A percentile compares a stretch with the other conserved stretches of the same genome.
These are phyloP conservation scores for Meandrusa payeni DNA, from an alignment of 2,888 invertebrate species.

Conservation along the genomic window DNA sequence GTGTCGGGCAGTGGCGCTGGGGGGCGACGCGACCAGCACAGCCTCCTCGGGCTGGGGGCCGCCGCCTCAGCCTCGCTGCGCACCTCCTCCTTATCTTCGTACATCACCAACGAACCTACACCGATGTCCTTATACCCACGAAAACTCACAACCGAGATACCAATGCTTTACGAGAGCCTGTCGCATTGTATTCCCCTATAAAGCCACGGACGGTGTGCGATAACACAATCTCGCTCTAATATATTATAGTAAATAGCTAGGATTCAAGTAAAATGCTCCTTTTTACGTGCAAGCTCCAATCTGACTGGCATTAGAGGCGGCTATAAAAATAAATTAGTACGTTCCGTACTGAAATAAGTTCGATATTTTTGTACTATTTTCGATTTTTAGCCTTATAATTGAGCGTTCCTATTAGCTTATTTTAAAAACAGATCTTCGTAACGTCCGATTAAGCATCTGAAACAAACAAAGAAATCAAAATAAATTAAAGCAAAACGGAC, in stretches of 20 bases:
- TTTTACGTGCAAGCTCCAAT: slow-evolving; percentile 30
- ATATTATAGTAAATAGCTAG: slow-evolving; percentile 59
- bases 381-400: slow-evolving; percentile 36
- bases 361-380: slow-evolving; percentile 69
- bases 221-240: slow-evolving; percentile 61
- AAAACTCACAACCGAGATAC: slow-evolving; percentile 71
- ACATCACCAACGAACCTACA: slow-evolving; percentile 55
- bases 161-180: slow-evolving; percentile 71
- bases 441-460: slow-evolving; percentile 78
- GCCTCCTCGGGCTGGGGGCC: slow-evolving; percentile 55
- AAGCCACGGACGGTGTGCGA: slow-evolving; percentile 48
- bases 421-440: slow-evolving; percentile 47
- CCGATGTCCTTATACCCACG: slow-evolving; percentile 50
- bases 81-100: slow-evolving; percentile 73
- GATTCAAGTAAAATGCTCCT: slow-evolving; percentile 38
- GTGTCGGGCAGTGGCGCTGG: slow-evolving; percentile 83
- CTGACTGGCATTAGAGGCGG: slow-evolving; percentile 30
- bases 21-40: slow-evolving; percentile 67
- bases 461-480: slow-evolving; percentile 44
- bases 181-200: slow-evolving; percentile 70
- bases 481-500: no score
- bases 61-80: slow-evolving; percentile 57
- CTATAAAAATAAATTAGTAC: slow-evolving; percentile 39
- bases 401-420: slow-evolving; percentile 46
- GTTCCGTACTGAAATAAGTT: slow-evolving; percentile 55